Conservation (phyloP, 2,888 invertebrate species). For the Petrophora chlorosata region DNA sequence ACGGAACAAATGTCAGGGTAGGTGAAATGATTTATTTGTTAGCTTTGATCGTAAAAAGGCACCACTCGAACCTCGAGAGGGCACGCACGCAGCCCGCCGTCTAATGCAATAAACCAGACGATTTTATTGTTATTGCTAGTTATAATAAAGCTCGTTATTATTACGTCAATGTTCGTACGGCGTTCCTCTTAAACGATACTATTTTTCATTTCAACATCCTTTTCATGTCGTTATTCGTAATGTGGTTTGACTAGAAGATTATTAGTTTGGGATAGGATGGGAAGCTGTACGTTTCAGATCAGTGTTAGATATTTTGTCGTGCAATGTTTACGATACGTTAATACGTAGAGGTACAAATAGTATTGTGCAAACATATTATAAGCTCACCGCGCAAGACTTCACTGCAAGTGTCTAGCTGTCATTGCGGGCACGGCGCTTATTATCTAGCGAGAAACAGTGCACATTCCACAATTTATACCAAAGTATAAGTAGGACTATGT, state of each 20-base stretch:
- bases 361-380: too few species aligned
- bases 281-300: too few species aligned
- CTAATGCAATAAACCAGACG: conserved; percentile 59
- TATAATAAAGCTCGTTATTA: conserved; percentile 55
- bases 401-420: too few species aligned
- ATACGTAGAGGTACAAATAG: too few species aligned
- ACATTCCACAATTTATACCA: neutral
- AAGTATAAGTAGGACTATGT: neutral
- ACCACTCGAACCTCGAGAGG: conserved; percentile 63
- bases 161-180: conserved; percentile 48
- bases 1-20: conserved; percentile 46
- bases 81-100: conserved; percentile 52
- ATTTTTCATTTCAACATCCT: conserved; percentile 2
- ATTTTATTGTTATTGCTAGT: conserved; percentile 62
- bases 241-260: neutral
- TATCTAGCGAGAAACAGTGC: neutral
- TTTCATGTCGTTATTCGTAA: neutral
- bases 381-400: too few species aligned
- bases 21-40: conserved; percentile 64
- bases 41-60: conserved; percentile 58
- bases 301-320: too few species aligned
- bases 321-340: too few species aligned
- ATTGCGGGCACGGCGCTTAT: too few species aligned
- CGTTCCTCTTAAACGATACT: conserved; percentile 19
- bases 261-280: too few species aligned